phyloP scores from a whole-genome alignment of 2,113 vertebrate species.

The Macaca mulatta region DNA sequence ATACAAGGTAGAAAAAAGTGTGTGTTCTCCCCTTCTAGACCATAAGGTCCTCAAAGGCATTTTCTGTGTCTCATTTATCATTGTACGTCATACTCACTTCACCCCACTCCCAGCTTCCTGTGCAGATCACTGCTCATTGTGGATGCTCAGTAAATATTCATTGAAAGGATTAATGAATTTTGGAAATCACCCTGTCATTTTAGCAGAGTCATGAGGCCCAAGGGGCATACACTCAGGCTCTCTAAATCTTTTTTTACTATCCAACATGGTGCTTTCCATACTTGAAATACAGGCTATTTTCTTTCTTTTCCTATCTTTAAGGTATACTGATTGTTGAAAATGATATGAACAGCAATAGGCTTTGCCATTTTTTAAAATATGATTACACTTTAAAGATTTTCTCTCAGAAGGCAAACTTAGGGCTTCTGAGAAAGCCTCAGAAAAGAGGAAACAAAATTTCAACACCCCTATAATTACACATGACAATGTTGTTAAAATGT shows the following conservation, averaged over 20 bases:
- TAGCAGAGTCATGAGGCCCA: neutral
- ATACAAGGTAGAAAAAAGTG: neutral
- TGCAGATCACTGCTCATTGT: neutral
- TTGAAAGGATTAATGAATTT: slow-evolving; percentile 25
- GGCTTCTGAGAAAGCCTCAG: neutral
- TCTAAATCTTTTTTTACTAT: neutral
- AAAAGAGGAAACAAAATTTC: slow-evolving; percentile 38
- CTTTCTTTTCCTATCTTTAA: neutral
- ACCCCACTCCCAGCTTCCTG: neutral
- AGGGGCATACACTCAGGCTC: neutral
- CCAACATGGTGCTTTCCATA: neutral
- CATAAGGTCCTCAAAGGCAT: neutral
- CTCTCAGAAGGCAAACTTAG: slow-evolving; percentile 36
- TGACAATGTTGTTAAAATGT: slow-evolving; percentile 49
- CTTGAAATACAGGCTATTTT: neutral
- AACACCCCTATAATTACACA: slow-evolving; percentile 48
- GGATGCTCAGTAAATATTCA: neutral
- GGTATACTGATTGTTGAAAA: neutral
- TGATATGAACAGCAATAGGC: neutral
- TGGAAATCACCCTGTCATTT: neutral
- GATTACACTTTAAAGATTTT: slow-evolving; percentile 32
- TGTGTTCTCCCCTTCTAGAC: neutral
- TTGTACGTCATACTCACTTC: neutral
- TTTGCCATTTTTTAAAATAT: neutral
- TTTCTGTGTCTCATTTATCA: neutral